Evolutionary conservation across 2,797 vertebrate genomes (phyloP), one percentile per base, ranked within the genome.

Genomic region (Threskiornis aethiopicus): DNA sequence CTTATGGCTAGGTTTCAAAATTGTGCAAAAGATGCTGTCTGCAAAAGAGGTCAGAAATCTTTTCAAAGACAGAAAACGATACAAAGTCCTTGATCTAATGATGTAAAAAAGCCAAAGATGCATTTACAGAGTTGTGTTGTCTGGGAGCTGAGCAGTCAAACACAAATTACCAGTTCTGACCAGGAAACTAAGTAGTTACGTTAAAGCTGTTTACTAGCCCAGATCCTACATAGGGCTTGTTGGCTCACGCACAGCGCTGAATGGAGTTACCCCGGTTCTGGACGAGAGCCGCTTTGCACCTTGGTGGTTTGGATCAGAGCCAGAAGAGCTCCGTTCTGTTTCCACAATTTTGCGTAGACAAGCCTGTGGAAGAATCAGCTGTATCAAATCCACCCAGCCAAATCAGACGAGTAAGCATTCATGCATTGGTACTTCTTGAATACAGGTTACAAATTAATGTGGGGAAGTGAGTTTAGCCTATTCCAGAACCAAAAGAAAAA

Each of bases 161-260:
- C 21, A 52, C 31, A 39, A 49, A 41, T 7, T 26, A 47, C 7
- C 31, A 11, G 39, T 25, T 87, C 47, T 31, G 67, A 87, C 11
- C 16, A 55, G 15, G 35, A 24, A 44, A 59, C 16, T 0, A 12
- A n/a, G 28, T 1, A 39, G 41, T 15, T 35, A 1, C 0, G 5
- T 22, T 19, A 19, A 22, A 42, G 35, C 1, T 1, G 9, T 29
- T 82, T 49, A 9, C 28, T 10, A 37, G 13, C 22, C 37, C 25
- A 20, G 69, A 64, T 6, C 25, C 44, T 22, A 2, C 9, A 2
- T 0, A 6, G 39, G 35, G 54, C 41, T 58, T 13, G 41, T 15
- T 8, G 37, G 52, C 6, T 52, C 25, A 14, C 0, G 1, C 44
- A 13, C 7, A 17, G 31, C 4, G 0, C 64, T 11, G 41, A 35